These are phyloP conservation scores for Magallana nippona DNA, from an alignment of 2,888 invertebrate genomes.

Conservation along the genomic window DNA sequence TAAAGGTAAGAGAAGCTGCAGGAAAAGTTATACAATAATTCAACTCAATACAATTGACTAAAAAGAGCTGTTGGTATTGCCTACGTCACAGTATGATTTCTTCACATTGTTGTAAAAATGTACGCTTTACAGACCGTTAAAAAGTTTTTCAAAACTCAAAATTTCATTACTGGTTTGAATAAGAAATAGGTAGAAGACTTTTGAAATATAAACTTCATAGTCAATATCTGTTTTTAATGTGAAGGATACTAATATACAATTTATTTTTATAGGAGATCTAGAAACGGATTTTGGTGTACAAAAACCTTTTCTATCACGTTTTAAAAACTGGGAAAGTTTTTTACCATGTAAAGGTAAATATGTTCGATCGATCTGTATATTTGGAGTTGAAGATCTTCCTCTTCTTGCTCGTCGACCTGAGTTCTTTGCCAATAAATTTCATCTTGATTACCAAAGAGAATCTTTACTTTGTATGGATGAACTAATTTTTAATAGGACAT, in stretches of 20 bases:
- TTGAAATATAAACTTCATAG: too few species aligned
- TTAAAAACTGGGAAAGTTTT: constrained; percentile 72
- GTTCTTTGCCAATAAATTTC: constrained; percentile 78
- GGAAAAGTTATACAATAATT: too few species aligned
- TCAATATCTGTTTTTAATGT: too few species aligned
- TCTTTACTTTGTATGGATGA: constrained; percentile 75
- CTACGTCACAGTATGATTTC: too few species aligned
- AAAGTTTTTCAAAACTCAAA: too few species aligned
- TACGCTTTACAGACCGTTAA: too few species aligned
- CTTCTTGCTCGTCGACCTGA: constrained; percentile 66
- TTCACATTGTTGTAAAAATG: too few species aligned
- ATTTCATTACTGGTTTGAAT: too few species aligned
- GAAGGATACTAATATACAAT: background rate
- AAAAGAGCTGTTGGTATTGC: too few species aligned
- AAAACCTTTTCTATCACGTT: constrained; percentile 71
- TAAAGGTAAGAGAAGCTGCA: too few species aligned
- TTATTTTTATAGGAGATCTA: constrained; percentile 61
- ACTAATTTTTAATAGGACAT: constrained; percentile 65
- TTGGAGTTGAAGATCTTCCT: constrained; percentile 75
- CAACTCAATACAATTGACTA: too few species aligned
- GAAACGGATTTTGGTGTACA: constrained; percentile 61
- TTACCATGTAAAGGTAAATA: constrained; percentile 72
- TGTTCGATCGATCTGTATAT: constrained; percentile 74
- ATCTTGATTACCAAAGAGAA: constrained; percentile 68
- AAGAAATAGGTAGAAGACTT: too few species aligned